These are phyloP conservation scores for Chelonus formosanus DNA, from an alignment of 2,888 invertebrate genomes.

Conservation along the genomic window DNA sequence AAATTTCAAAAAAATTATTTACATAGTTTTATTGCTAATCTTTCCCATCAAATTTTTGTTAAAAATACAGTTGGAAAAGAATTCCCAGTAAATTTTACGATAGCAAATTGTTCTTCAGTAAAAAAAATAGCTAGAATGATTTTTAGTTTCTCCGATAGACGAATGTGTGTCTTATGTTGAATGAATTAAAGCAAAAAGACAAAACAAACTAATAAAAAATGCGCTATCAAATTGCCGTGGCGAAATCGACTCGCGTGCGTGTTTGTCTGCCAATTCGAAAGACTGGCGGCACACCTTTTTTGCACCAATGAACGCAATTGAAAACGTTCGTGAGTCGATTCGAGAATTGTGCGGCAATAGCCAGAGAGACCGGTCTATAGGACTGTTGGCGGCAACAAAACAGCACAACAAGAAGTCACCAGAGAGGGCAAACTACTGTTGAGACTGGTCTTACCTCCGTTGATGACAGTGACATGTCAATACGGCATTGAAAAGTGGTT, in stretches of 20 bases:
- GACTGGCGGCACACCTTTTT: conserved; percentile 52
- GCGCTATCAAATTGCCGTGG: conserved; percentile 34
- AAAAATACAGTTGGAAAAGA: too few relatives aligned
- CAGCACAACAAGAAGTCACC: conserved; percentile 34
- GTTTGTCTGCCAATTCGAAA: conserved; percentile 39
- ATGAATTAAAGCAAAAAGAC: not conserved
- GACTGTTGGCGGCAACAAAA: conserved; percentile 22
- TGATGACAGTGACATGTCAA: conserved; percentile 65
- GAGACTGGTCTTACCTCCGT: conserved; percentile 27
- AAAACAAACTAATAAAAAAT: conserved; percentile 19
- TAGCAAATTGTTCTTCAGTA: too few relatives aligned
- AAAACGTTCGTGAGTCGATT: conserved; percentile 53
- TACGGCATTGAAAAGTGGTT: conserved; percentile 59
- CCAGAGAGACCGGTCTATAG: conserved; percentile 23
- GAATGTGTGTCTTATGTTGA: too few relatives aligned
- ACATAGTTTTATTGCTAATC: too few relatives aligned
- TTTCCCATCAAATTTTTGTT: too few relatives aligned
- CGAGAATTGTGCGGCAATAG: conserved; percentile 44
- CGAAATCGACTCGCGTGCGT: conserved; percentile 27
- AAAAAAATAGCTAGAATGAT: too few relatives aligned
- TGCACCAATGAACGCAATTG: conserved; percentile 57
- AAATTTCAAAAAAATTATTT: too few relatives aligned
- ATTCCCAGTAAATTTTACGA: too few relatives aligned
- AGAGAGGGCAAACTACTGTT: conserved; percentile 28
- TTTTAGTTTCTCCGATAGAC: too few relatives aligned